Conservation (phyloP, 1,140 invertebrate genomes). For the Pinna nobilis region DNA sequence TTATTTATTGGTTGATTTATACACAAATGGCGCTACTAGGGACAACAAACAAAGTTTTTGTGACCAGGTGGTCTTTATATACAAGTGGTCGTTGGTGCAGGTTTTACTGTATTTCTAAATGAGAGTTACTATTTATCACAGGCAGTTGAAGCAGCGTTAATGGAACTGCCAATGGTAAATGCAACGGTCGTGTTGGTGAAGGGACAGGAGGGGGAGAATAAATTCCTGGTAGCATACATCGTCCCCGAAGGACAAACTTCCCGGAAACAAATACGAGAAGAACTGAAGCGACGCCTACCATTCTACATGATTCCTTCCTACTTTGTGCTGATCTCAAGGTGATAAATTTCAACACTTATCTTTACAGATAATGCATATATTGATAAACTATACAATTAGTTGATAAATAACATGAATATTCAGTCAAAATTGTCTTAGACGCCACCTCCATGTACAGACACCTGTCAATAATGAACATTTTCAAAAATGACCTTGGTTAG, state of each 20-base stretch:
- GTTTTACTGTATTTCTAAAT: neutral
- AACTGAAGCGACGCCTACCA: slow-evolving; percentile 75
- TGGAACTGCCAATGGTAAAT: slow-evolving; percentile 73
- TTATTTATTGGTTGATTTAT: too few relatives aligned
- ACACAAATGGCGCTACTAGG: too few relatives aligned
- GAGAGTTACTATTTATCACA: slow-evolving; percentile 33
- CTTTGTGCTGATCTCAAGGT: slow-evolving; percentile 76
- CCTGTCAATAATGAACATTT: too few relatives aligned
- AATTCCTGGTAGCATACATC: slow-evolving; percentile 77
- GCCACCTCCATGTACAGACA: too few relatives aligned
- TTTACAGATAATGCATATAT: too few relatives aligned
- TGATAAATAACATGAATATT: too few relatives aligned
- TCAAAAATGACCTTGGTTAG: too few relatives aligned
- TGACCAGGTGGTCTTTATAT: too few relatives aligned
- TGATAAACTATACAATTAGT: too few relatives aligned
- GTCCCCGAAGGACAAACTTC: slow-evolving; percentile 70
- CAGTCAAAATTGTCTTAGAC: too few relatives aligned
- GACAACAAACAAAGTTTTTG: too few relatives aligned
- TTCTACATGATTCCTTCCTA: slow-evolving; percentile 79
- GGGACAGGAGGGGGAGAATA: slow-evolving; percentile 77
- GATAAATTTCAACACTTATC: slow-evolving; percentile 12
- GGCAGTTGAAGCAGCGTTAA: slow-evolving; percentile 76
- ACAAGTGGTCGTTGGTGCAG: too few relatives aligned
- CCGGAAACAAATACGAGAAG: slow-evolving; percentile 72
- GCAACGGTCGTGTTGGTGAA: slow-evolving; percentile 74